A percentile compares a stretch with the other conserved stretches of the same genome.
phyloP scores from a whole-genome alignment of 2,113 vertebrate species.

The Actenoides hombroni region DNA sequence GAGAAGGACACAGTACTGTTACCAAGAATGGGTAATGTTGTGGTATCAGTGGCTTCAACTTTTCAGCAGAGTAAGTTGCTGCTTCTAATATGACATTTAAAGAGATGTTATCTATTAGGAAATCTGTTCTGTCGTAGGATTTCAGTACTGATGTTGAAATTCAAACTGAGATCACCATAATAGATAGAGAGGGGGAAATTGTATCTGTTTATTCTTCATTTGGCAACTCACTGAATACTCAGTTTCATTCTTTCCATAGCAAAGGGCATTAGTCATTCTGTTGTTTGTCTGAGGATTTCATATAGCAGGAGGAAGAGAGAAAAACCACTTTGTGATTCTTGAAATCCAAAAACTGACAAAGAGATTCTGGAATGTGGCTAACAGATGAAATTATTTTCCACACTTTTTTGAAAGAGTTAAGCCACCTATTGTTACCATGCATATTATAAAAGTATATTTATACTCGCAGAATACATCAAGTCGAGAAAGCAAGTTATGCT shows the following conservation, averaged over 20 bases:
- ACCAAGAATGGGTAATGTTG: neutral
- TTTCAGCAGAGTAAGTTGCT: constrained; percentile 1
- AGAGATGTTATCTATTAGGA: neutral
- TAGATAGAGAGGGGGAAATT: neutral
- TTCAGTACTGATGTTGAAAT: constrained; percentile 29
- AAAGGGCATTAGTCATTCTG: constrained; percentile 47
- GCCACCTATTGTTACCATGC: neutral
- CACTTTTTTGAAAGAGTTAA: neutral
- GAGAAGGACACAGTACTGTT: neutral
- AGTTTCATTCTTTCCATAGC: constrained; percentile 56
- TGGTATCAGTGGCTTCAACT: neutral
- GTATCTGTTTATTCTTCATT: constrained; percentile 48
- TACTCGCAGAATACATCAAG: neutral
- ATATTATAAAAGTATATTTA: neutral
- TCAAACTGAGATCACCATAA: constrained; percentile 28
- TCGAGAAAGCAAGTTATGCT: neutral
- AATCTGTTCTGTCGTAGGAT: neutral
- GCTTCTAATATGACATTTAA: neutral
- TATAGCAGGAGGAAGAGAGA: neutral
- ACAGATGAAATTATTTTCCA: neutral
- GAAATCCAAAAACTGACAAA: neutral
- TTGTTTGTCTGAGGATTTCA: constrained; percentile 39
- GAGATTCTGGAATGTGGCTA: neutral
- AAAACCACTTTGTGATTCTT: neutral
- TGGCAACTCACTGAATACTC: constrained; percentile 41